Conservation (phyloP, 30 jellyfish, hydroid and myxozoan species). For the Aurelia coerulea region DNA sequence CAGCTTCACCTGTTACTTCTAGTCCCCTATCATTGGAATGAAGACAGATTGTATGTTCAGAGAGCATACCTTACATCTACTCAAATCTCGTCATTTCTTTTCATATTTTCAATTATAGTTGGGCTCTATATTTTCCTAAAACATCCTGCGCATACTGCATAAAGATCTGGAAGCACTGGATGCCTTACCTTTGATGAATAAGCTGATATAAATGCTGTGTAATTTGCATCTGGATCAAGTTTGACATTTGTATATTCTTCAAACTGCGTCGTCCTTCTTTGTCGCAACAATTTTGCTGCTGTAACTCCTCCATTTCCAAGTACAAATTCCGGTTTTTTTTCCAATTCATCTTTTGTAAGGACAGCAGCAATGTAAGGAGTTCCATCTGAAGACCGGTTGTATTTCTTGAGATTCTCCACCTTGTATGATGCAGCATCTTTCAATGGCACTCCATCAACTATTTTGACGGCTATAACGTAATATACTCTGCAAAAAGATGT, state of each 20-base stretch:
- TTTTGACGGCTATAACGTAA: conserved; percentile 45
- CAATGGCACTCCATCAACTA: neutral
- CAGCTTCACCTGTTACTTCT: no score
- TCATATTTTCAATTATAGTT: no score
- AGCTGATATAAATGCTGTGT: conserved; percentile 54
- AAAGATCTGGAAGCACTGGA: no score
- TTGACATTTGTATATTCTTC: conserved; percentile 9
- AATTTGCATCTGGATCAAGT: conserved; percentile 45
- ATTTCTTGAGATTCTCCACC: conserved; percentile 27
- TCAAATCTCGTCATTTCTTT: no score
- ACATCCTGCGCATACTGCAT: no score
- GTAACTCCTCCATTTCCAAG: conserved; percentile 48
- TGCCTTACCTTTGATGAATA: neutral
- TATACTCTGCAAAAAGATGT: conserved; percentile 5
- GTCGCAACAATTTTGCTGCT: neutral
- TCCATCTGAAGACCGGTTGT: conserved; percentile 26
- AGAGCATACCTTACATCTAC: no score
- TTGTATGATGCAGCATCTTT: conserved; percentile 34
- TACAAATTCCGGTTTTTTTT: neutral
- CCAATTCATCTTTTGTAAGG: conserved; percentile 19
- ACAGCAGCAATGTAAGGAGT: conserved; percentile 76
- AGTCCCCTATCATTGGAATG: no score
- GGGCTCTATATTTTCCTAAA: no score
- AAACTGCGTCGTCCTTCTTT: conserved; percentile 15
- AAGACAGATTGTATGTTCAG: no score